Evolutionary conservation across 2,113 vertebrate species (phyloP), one percentile per base, ranked within the genome.

Genomic region (Channa maculata): DNA sequence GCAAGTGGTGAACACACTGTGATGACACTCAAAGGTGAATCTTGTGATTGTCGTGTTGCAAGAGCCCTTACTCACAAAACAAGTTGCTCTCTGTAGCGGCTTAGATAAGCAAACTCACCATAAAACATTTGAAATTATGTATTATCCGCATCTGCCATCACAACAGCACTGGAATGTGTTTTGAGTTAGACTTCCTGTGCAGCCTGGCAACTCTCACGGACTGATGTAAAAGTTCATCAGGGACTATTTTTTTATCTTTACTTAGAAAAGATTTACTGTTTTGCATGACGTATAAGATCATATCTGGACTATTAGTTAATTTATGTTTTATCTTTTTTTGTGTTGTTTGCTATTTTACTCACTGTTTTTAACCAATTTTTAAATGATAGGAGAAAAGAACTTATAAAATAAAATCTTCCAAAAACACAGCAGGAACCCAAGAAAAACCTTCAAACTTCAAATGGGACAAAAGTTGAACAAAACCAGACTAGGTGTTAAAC

Each of bases 131-230:
- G 13, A 52, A 74, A 43, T 61, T 43, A 64, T 38, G 12, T 38
- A 24, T 74, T 64, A 90, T 89, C 71, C 13, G 59, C 48, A 7
- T 50, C 52, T 9, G 6, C 3, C 75, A 70, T 76, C 78, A 71
- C 67, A 68, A 24, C 75, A 61, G 82, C 67, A 7, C 44, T 15
- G 70, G 44, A 15, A 79, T 85, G 86, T 70, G 55, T 33, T 58
- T n/a, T 80, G 67, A 85, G 87, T 48, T 38, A 45, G 33, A 79
- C 49, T 71, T 79, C 72, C 78, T 67, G 57, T 13, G 6, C 41
- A 36, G 0, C 3, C 45, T 33, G 49, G 45, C 10, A 34, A 10
- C 43, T 37, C 24, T 65, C 4, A 48, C 8, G 0, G 37, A 39
- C 71, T 43, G 15, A 80, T 72, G 43, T 41, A 13, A 34, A 2